Base-by-base conservation (phyloP, 2,888 invertebrate genomes). In the Zygaena filipendulae region DNA sequence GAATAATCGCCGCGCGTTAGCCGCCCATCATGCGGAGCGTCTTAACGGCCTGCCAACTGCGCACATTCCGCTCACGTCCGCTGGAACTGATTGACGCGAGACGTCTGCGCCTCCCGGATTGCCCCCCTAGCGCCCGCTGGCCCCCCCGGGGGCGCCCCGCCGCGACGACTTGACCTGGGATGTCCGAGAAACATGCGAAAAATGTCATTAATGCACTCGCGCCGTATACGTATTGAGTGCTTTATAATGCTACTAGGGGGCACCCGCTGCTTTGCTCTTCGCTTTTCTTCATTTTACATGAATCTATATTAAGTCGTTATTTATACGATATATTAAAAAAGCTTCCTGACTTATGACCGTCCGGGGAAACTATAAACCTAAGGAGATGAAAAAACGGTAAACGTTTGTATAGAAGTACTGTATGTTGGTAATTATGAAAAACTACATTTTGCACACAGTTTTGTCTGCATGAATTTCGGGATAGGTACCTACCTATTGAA, bases 11-110 rank as follows among this genome's bases (percentile, higher is more conserved):
- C 41, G n/a, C 41, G 49, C 55, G 52, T 54, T 58, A 54, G 40
- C 34, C n/a, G 35, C 31, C 45, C 38, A 52, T 58, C 58, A 61
- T 68, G 69, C 68, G 70, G 61, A 56, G 47, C 48, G 46, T 46
- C 60, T 59, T 62, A 64, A 55, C 54, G 51, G 48, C 48, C 56
- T 53, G 55, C 54, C 44, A 55, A 55, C 41, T 47, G 49, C 43
- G 44, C 45, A 43, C 53, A 79, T 79, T 70, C 79, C 48, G 56
- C 62, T 64, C 81, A 81, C 80, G 80, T 79, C 61, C 52, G 43
- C 39, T 45, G 59, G 59, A 69, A 69, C 75, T 79, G 77, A 79
- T 79, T 79, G 77, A 79, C 77, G 75, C 60, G 72, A 71, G 75
- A 75, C 75, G 72, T 69, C 68, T 64, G 61, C 69, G 63, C 70